Evolutionary conservation across 2,797 vertebrate species (phyloP), one percentile per base, ranked within the genome.

Genomic region (Anguilla obscura): DNA sequence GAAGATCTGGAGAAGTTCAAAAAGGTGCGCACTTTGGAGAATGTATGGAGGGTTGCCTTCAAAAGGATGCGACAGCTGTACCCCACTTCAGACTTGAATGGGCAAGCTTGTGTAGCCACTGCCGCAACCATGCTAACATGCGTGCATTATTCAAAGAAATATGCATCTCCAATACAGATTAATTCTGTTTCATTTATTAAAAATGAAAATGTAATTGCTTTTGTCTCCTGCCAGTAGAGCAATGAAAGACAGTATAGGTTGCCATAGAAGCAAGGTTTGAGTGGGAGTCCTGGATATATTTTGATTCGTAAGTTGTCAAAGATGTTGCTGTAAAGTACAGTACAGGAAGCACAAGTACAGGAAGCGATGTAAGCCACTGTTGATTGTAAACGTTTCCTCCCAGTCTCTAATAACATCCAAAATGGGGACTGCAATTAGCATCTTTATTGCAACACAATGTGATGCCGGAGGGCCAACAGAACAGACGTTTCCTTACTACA

Each of bases 351-450:
- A 87, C 91, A 90, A 87, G 88, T 90, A 89, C 71, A 63, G 60
- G 83, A 82, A 89, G 87, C 86, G 85, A 71, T 58, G 30, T n/a
- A 56, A 56, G 33, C 50, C 8, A 30, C 52, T 52, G 82, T 1
- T 33, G 50, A 33, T n/a, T 21, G 79, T 50, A 24, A 48, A 82
- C 27, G 91, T 92, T 89, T 87, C 90, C 88, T 92, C 52, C 89
- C 93, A 90, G 88, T 92, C 90, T 90, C 86, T 89, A 91, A 92
- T 92, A 91, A 88, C 88, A 92, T 92, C 86, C 89, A 33, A 83
- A 89, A 87, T 76, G 84, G 36, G 89, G 87, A 91, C 89, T 86
- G 90, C 92, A 95, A 94, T 95, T 95, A 95, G 92, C 92, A 93
- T 92, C 90, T 91, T 90, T 89, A 92, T 92, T 91, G 21, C 84